Evolutionary conservation across 2,113 vertebrate genomes (phyloP).

Genomic region (Sphaerodactylus townsendi): DNA sequence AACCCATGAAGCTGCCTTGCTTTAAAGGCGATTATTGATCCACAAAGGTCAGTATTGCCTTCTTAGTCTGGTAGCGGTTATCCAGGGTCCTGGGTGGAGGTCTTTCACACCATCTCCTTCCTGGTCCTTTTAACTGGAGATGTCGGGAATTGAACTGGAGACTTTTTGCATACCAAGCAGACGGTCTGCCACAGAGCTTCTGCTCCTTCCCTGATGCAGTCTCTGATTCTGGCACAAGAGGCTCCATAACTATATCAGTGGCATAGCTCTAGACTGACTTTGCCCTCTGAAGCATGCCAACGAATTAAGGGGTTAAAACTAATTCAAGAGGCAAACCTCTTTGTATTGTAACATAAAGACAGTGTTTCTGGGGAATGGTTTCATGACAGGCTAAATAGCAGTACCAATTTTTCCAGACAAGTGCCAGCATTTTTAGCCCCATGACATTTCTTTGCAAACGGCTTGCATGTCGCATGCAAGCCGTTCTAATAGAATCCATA

Average conservation of each 20-base stretch:
- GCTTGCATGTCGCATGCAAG: background rate
- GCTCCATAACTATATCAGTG: background rate
- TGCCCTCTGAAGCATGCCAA: constrained; percentile 5
- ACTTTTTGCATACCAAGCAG: too few relatives aligned
- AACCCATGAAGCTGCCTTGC: background rate
- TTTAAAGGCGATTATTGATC: too few relatives aligned
- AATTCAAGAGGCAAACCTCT: constrained; percentile 7
- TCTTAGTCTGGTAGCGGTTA: too few relatives aligned
- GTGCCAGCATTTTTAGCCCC: background rate
- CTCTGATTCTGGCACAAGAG: background rate
- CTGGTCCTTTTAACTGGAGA: too few relatives aligned
- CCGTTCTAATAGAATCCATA: constrained; percentile 8
- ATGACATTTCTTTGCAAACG: background rate
- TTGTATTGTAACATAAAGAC: background rate
- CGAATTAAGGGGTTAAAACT: background rate
- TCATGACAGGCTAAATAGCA: background rate
- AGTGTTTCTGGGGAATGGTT: background rate
- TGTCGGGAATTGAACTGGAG: too few relatives aligned
- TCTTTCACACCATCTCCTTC: too few relatives aligned
- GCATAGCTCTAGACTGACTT: background rate
- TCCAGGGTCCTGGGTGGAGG: too few relatives aligned
- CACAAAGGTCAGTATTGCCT: too few relatives aligned
- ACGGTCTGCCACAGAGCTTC: too few relatives aligned
- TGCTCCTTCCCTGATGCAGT: background rate
- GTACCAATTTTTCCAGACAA: background rate